Conservation (phyloP, 2,797 vertebrate genomes). For the Caiman crocodilus region DNA sequence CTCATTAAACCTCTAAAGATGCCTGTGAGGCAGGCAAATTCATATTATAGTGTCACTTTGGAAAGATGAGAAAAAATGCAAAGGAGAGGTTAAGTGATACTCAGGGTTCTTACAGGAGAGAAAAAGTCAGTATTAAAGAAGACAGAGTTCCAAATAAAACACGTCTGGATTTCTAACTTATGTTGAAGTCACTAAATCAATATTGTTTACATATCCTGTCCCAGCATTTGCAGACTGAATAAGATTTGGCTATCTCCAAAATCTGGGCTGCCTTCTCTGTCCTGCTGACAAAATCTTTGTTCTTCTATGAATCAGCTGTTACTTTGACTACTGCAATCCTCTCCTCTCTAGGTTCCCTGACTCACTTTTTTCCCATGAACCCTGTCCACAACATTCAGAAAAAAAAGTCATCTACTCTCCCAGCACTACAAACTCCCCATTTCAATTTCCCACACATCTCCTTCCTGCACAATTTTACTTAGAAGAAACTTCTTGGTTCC, state of each 20-base stretch:
- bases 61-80: conserved; percentile 34
- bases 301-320: not conserved
- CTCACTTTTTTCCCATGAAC: not conserved
- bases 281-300: not conserved
- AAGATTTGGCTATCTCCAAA: no score
- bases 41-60: conserved; percentile 35
- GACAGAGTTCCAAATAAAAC: conserved; percentile 37
- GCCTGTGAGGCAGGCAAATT: conserved; percentile 8
- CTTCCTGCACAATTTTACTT: not conserved
- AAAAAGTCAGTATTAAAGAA: conserved; percentile 59
- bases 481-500: not conserved
- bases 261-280: not conserved
- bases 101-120: conserved; percentile 41
- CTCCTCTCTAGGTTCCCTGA: not conserved
- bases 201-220: not conserved
- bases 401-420: not conserved
- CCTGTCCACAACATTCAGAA: not conserved
- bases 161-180: not conserved
- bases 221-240: no score
- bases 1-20: conserved; percentile 8
- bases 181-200: not conserved
- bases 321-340: not conserved
- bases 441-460: not conserved
- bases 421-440: not conserved
- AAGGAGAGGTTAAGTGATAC: conserved; percentile 31